phyloP scores from a whole-genome alignment of 1,140 invertebrate genomes.

The Leptinotarsa texana region DNA sequence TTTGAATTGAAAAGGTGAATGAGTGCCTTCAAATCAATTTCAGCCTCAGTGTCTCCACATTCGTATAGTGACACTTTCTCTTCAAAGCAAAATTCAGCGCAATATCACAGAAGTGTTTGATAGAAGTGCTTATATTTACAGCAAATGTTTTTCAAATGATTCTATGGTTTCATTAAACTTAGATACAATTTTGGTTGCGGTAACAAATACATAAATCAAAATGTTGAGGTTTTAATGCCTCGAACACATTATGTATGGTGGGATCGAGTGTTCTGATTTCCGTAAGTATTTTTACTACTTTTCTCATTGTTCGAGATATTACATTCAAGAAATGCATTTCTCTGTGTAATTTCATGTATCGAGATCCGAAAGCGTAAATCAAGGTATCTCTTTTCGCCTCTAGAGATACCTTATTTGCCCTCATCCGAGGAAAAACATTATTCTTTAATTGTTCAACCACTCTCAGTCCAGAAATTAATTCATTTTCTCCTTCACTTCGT shows the following conservation, averaged over 20 bases:
- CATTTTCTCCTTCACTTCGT: conserved; percentile 22
- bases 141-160: conserved; percentile 29
- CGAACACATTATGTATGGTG: conserved; percentile 24
- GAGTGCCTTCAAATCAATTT: conserved; percentile 23
- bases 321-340: conserved; percentile 35
- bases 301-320: conserved; percentile 29
- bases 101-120: conserved; percentile 35
- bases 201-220: conserved; percentile 27
- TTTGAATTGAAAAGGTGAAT: conserved; percentile 26
- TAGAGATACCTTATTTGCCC: conserved; percentile 30
- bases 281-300: conserved; percentile 30
- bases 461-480: conserved; percentile 12
- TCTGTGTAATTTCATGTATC: conserved; percentile 32
- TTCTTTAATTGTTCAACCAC: conserved; percentile 19
- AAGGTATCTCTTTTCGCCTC: conserved; percentile 31
- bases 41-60: conserved; percentile 13
- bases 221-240: conserved; percentile 37
- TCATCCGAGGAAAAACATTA: conserved; percentile 34
- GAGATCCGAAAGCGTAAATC: conserved; percentile 32
- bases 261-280: conserved; percentile 31
- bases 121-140: conserved; percentile 34
- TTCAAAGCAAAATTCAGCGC: conserved; percentile 31
- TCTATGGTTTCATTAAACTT: conserved; percentile 29
- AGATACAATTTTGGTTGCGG: conserved; percentile 31
- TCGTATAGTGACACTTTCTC: conserved; percentile 18